A percentile compares a stretch with the other conserved stretches of the same genome.
phyloP scores from a whole-genome alignment of 30 jellyfish, hydroid and myxozoan species.

The Pseudorhiza aurosa region DNA sequence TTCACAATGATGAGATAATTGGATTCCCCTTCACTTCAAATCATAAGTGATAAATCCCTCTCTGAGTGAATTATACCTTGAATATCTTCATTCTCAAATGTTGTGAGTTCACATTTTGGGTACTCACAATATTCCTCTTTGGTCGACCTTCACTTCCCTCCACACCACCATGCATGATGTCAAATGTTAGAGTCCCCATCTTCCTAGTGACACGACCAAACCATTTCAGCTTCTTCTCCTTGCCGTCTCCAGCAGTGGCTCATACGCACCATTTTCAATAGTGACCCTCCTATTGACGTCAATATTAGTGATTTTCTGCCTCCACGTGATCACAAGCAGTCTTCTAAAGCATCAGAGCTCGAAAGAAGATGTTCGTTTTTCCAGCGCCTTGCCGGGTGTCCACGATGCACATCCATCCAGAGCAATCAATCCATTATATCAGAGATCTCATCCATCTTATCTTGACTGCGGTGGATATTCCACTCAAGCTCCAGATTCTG shows the following conservation, averaged over 20 bases:
- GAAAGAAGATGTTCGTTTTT: slow-evolving; percentile 9
- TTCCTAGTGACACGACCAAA: no score
- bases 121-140: no score
- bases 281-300: slow-evolving; percentile 29
- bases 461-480: slow-evolving; percentile 37
- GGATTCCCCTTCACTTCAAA: slow-evolving; percentile 67
- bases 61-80: slow-evolving; percentile 35
- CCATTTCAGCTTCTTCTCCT: no score
- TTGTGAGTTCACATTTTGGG: no score
- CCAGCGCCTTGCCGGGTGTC: slow-evolving; percentile 1
- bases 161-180: slow-evolving; percentile 2
- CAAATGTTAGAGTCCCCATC: no score
- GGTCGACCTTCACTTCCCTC: slow-evolving; percentile 3
- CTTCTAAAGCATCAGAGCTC: no score
- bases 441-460: slow-evolving; percentile 17
- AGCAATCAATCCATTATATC: slow-evolving; percentile 29
- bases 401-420: slow-evolving; percentile 37
- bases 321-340: no score
- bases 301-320: not conserved
- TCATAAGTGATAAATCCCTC: slow-evolving; percentile 64
- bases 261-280: no score
- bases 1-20: slow-evolving; percentile 35
- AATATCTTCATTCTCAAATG: not conserved
- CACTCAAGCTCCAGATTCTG: slow-evolving; percentile 47
- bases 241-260: no score